Conservation (phyloP, 2,797 vertebrate species). For the Carcharodon carcharias region DNA sequence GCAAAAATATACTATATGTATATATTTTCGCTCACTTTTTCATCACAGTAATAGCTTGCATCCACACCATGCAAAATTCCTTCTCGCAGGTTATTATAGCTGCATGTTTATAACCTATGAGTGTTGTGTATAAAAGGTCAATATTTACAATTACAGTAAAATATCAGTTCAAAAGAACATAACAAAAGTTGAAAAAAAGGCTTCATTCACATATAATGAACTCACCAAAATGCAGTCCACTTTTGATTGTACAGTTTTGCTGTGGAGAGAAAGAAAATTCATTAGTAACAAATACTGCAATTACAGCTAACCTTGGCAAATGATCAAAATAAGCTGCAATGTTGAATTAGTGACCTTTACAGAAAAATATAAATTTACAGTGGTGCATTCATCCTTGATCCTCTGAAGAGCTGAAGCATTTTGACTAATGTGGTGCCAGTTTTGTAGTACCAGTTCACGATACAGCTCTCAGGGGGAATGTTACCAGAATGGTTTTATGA, state of each 20-base stretch:
- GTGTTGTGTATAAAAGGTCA: background rate
- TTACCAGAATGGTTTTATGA: background rate
- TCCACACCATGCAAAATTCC: background rate
- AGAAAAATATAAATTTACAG: background rate
- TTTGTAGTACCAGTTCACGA: background rate
- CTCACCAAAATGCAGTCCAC: constrained; percentile 99
- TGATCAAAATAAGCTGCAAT: background rate
- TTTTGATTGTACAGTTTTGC: constrained; percentile 98
- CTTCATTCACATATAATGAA: constrained; percentile 46
- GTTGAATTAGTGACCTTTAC: background rate
- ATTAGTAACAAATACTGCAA: background rate
- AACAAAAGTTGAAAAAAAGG: background rate
- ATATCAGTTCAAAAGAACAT: background rate
- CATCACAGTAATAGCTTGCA: background rate
- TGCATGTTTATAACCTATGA: background rate
- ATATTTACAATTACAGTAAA: background rate
- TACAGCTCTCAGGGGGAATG: background rate
- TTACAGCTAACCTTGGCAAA: background rate
- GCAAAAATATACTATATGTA: background rate
- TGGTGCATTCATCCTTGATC: background rate
- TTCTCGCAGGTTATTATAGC: background rate
- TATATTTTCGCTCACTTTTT: background rate
- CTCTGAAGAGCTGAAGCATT: background rate
- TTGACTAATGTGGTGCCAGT: background rate
- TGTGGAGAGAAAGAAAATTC: constrained; percentile 60